Evolutionary conservation across 2,797 vertebrate species (phyloP).

Genomic region (Molothrus aeneus): DNA sequence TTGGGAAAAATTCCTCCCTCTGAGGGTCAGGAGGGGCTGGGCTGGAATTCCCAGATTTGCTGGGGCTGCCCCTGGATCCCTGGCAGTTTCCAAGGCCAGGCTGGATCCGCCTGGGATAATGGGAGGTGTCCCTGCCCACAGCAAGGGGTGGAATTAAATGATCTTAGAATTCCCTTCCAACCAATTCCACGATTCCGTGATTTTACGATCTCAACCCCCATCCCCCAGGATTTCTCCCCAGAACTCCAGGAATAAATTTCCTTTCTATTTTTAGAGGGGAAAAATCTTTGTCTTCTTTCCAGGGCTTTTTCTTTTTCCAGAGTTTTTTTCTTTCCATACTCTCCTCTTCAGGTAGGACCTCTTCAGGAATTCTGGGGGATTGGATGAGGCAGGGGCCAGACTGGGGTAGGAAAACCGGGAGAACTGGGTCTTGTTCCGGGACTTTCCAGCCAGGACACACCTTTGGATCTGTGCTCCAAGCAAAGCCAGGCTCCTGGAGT

Average conservation of each 20-base stretch:
- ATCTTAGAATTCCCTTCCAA: neutral
- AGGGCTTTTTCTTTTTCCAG: too few relatives aligned
- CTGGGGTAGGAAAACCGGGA: neutral
- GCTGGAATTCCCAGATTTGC: fast-evolving
- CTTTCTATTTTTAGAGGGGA: neutral
- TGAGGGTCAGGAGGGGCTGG: neutral
- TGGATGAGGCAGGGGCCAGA: neutral
- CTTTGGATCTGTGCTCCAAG: neutral
- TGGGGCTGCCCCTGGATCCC: neutral
- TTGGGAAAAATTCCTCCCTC: neutral
- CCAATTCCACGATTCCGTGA: neutral
- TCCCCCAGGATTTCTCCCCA: neutral
- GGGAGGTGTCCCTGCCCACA: fast-evolving
- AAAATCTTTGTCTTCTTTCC: neutral
- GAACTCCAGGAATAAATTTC: neutral
- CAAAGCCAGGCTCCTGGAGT: constrained; percentile 12
- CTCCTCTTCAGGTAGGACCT: neutral
- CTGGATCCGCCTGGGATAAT: neutral
- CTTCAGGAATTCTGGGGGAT: neutral
- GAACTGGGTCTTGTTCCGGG: neutral
- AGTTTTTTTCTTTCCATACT: neutral
- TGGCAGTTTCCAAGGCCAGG: too few relatives aligned
- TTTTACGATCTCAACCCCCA: neutral
- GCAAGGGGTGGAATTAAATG: neutral
- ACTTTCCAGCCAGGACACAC: neutral